Base-by-base conservation (phyloP, 2,113 vertebrate genomes). In the Ophiodon elongatus region DNA sequence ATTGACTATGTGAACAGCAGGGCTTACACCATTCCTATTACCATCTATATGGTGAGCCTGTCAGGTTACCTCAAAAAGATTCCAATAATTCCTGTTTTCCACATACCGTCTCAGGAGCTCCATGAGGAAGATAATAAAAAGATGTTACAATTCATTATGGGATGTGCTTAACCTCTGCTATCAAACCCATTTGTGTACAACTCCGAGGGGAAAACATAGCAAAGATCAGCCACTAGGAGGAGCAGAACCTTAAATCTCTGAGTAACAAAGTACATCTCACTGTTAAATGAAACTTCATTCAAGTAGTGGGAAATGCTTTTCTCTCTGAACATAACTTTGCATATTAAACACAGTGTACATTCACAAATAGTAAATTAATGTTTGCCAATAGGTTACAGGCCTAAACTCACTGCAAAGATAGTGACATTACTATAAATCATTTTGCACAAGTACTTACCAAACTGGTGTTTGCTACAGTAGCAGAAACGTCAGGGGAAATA, bases 191-290 rank as follows among this genome's bases (percentile, higher is more conserved):
- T 92, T 90, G 78, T 89, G 84, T 85, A 64, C 83, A 76, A 66
- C 47, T 59, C 59, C 84, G 85, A 78, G 84, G 76, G 73, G 50
- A 56, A 79, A 81, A 87, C 66, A 90, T 89, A 15, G 77, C 93
- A 45, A 1, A 47, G 31, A 88, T 73, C 72, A 79, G 82, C 95
- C 95, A 95, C 94, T 95, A 95, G 95, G 94, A 94, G 95, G 94
- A 91, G 94, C 93, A 94, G 80, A 83, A 71, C 88, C 80, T 88
- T 87, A 86, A 85, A 81, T 89, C 85, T 91, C 37, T 85, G 31
- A 82, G 80, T 63, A 87, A 80, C 72, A 89, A 91, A 83, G 45
- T 80, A 72, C 66, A 73, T 59, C 83, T 80, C 62, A 76, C 64
- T 78, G 21, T 63, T 81, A 29, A 84, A 82, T 77, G 37, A 72